phyloP scores from a whole-genome alignment of 2,888 invertebrate genomes.

The Biston betularia region DNA sequence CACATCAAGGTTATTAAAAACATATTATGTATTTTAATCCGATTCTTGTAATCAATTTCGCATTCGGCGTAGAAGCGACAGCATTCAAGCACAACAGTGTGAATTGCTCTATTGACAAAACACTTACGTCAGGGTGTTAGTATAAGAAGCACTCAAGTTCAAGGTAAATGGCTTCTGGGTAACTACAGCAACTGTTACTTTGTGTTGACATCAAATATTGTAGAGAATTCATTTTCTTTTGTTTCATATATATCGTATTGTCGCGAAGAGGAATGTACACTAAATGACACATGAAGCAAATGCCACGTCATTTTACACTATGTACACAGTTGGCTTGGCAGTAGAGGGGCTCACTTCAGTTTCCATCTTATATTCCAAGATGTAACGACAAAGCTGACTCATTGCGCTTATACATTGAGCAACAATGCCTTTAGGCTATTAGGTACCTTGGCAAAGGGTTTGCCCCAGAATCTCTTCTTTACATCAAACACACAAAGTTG shows the following conservation, averaged over 20 bases:
- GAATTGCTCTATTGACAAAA: conserved; percentile 74
- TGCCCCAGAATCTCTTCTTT: conserved; percentile 52
- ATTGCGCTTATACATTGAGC: conserved; percentile 56
- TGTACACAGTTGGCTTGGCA: conserved; percentile 72
- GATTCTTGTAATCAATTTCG: conserved; percentile 47
- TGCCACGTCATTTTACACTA: conserved; percentile 48
- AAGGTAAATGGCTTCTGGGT: conserved; percentile 61
- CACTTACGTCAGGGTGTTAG: conserved; percentile 74
- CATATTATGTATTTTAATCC: conserved; percentile 29
- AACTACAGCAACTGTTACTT: conserved; percentile 37
- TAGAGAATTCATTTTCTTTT: conserved; percentile 35
- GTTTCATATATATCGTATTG: conserved; percentile 32
- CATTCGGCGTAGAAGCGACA: conserved; percentile 59
- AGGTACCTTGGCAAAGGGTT: conserved; percentile 54
- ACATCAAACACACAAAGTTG: conserved; percentile 43
- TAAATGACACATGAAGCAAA: conserved; percentile 33
- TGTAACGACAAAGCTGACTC: conserved; percentile 72
- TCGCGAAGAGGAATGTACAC: conserved; percentile 23
- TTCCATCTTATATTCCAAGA: conserved; percentile 57
- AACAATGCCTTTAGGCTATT: conserved; percentile 46
- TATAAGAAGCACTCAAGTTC: conserved; percentile 73
- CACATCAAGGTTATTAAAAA: conserved; percentile 36
- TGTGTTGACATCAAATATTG: conserved; percentile 24
- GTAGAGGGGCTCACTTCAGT: conserved; percentile 58
- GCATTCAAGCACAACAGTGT: conserved; percentile 61